These are phyloP conservation scores for Electrona antarctica DNA, from an alignment of 2,113 vertebrate genomes.

Conservation along the genomic window DNA sequence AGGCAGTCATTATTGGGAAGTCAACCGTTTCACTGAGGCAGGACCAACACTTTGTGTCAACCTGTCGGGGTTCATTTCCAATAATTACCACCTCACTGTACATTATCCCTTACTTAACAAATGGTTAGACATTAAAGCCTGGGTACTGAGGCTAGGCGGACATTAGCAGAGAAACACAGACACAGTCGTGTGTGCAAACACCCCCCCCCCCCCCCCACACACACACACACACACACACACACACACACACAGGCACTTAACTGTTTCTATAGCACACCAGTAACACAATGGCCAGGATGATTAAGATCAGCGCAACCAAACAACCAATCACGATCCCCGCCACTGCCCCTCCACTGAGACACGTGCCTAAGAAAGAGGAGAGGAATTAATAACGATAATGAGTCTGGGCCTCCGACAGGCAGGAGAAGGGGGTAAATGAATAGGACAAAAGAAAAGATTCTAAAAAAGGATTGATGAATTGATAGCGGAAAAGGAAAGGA, in stretches of 20 bases:
- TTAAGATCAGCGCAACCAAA: slow-evolving; percentile 69
- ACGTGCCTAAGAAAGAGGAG: slow-evolving; percentile 62
- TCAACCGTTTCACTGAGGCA: too few species aligned
- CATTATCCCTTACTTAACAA: too few species aligned
- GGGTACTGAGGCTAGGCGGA: not conserved
- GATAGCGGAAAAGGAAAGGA: not conserved
- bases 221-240: not conserved
- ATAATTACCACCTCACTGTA: too few species aligned
- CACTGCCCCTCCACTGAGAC: slow-evolving; percentile 75
- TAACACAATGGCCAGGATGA: slow-evolving; percentile 68
- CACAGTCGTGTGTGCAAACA: not conserved
- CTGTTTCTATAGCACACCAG: slow-evolving; percentile 59
- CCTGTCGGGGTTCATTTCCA: too few species aligned
- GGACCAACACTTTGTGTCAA: too few species aligned
- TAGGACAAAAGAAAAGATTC: slow-evolving; percentile 19
- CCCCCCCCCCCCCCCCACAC: too few species aligned
- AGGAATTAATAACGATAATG: slow-evolving; percentile 59
- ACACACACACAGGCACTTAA: not conserved
- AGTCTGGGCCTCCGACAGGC: slow-evolving; percentile 44
- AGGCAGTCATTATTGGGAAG: too few species aligned
- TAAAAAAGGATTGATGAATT: slow-evolving; percentile 34
- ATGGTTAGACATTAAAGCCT: too few species aligned
- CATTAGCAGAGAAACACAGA: slow-evolving; percentile 11
- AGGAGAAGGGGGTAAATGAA: slow-evolving; percentile 15
- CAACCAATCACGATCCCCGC: slow-evolving; percentile 79